Percentiles rank a stretch among this genome's conserved stretches.
Evolutionary conservation across 2,888 invertebrate genomes (phyloP).

Genomic region (Dendrolimus pini): DNA sequence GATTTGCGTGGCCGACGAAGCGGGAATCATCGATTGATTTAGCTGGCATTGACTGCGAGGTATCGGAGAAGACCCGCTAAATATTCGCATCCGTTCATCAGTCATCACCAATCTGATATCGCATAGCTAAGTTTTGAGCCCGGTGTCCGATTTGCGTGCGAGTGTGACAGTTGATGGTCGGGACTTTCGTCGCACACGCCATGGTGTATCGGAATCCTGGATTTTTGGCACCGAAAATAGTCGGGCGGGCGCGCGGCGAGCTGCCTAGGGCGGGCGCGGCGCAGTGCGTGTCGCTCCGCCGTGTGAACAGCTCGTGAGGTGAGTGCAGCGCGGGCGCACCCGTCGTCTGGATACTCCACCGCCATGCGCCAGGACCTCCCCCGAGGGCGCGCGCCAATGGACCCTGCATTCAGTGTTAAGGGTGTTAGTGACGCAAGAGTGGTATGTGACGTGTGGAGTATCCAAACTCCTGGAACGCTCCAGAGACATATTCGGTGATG

Average conservation of each 20-base stretch:
- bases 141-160: constrained; percentile 28
- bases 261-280: constrained; percentile 52
- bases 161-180: constrained; percentile 46
- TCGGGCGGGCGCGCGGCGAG: constrained; percentile 59
- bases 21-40: constrained; percentile 6
- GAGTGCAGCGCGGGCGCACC: constrained; percentile 38
- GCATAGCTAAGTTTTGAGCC: constrained; percentile 7
- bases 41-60: constrained; percentile 16
- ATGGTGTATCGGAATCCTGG: constrained; percentile 63
- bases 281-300: constrained; percentile 77
- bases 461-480: constrained; percentile 45
- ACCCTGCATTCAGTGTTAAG: constrained; percentile 12
- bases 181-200: constrained; percentile 41
- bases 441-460: constrained; percentile 41
- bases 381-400: constrained; percentile 14
- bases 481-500: constrained; percentile 32
- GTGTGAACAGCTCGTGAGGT: constrained; percentile 74
- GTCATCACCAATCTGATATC: background rate
- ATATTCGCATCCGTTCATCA: background rate
- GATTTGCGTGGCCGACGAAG: background rate
- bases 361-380: constrained; percentile 16
- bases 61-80: constrained; percentile 2
- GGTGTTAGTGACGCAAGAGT: constrained; percentile 16
- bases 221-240: constrained; percentile 76
- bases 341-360: constrained; percentile 47